These are phyloP conservation scores for Oncorhynchus clarkii DNA, from an alignment of 2,113 vertebrate species.

Conservation along the genomic window DNA sequence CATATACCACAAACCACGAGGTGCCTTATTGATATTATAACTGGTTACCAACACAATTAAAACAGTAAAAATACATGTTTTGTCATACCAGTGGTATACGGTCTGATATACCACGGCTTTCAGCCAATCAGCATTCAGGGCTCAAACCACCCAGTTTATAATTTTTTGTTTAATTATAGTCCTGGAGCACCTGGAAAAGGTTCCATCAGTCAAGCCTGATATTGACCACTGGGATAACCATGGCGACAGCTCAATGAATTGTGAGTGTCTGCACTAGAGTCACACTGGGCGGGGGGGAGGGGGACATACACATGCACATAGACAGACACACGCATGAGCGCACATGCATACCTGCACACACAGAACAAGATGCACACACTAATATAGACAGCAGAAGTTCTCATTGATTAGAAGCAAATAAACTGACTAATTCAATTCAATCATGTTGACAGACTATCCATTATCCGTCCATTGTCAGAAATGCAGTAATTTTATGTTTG, in stretches of 20 bases:
- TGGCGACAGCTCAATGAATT: slow-evolving; percentile 69
- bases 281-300: slow-evolving; percentile 4
- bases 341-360: neutral
- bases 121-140: neutral
- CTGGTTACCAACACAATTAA: no score
- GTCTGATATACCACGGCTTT: no score
- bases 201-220: slow-evolving; percentile 40
- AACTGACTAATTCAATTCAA: no score
- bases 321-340: neutral
- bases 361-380: slow-evolving; percentile 7
- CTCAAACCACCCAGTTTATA: no score
- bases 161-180: slow-evolving; percentile 66
- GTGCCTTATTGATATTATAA: no score
- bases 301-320: neutral
- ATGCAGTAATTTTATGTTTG: neutral
- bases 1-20: no score
- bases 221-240: slow-evolving; percentile 64
- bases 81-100: no score
- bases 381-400: neutral
- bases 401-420: no score
- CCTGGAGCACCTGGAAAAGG: slow-evolving; percentile 35
- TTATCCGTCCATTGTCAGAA: no score
- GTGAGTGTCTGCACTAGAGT: slow-evolving; percentile 32
- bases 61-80: no score
- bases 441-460: no score